Conservation (phyloP, 2,797 vertebrate species). For the Microctenopoma stevenorrisi region DNA sequence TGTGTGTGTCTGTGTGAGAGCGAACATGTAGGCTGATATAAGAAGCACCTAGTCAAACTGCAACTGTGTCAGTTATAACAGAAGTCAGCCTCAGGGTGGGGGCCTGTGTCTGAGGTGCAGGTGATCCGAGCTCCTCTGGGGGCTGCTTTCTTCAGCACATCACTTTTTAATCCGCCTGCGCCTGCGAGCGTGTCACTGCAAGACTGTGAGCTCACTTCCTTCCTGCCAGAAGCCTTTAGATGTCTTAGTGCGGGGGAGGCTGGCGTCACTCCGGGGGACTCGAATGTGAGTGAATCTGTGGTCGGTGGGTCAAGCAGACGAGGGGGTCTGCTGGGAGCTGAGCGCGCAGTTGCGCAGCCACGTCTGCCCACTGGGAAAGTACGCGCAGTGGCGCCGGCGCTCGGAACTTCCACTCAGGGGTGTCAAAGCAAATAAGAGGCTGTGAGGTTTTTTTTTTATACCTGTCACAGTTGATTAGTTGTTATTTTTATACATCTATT, state of each 20-base stretch:
- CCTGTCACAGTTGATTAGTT: not conserved
- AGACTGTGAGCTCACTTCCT: constrained; percentile 64
- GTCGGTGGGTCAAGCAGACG: constrained; percentile 24
- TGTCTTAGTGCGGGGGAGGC: not conserved
- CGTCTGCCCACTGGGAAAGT: constrained; percentile 75
- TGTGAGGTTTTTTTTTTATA: constrained; percentile 2
- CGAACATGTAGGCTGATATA: constrained; percentile 48
- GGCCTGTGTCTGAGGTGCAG: not conserved
- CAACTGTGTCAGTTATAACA: not conserved
- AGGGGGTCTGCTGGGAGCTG: constrained; percentile 25
- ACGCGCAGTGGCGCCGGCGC: constrained; percentile 25
- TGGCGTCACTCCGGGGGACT: not conserved
- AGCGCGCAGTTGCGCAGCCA: not conserved
- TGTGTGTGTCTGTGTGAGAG: constrained; percentile 10
- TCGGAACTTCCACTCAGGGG: constrained; percentile 67
- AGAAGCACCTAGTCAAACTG: constrained; percentile 32
- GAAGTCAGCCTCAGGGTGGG: too few relatives aligned
- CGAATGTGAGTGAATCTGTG: not conserved
- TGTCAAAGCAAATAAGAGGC: not conserved
- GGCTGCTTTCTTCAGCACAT: not conserved
- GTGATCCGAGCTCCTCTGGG: not conserved
- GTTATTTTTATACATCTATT: too few relatives aligned
- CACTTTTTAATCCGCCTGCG: constrained; percentile 15
- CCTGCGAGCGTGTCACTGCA: not conserved
- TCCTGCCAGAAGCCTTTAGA: constrained; percentile 28